A percentile compares a stretch with the other conserved stretches of the same genome.
Conservation (phyloP, 2,888 invertebrate species). For the Pterostichus madidus region DNA sequence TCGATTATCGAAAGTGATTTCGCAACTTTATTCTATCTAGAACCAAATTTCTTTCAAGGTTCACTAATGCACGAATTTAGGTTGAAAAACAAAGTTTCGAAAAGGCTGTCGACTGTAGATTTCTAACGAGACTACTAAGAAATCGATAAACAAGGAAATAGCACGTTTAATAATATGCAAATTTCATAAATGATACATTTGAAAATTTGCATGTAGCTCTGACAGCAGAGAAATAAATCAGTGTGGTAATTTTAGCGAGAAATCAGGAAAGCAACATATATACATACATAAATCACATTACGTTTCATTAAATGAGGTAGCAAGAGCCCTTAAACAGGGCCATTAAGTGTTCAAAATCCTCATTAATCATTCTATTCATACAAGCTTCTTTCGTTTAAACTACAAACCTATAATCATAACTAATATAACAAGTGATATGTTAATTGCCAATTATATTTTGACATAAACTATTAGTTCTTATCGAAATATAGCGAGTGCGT, state of each 20-base stretch:
- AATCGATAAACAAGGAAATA: conserved; percentile 1
- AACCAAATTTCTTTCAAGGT: neutral
- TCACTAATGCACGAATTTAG: neutral
- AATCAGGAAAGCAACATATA: no score
- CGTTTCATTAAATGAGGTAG: no score
- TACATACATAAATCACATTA: no score
- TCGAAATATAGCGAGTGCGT: no score
- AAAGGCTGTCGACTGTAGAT: neutral
- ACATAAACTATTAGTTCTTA: no score
- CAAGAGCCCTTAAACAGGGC: no score
- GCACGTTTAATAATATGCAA: conserved; percentile 16
- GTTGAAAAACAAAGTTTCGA: neutral
- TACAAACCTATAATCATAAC: no score
- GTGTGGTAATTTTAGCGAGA: neutral
- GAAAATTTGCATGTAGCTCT: neutral
- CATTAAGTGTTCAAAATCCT: no score
- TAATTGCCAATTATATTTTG: no score
- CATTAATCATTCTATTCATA: no score
- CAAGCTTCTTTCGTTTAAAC: no score
- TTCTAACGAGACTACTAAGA: neutral
- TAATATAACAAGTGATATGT: no score
- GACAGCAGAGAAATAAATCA: neutral
- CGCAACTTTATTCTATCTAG: neutral
- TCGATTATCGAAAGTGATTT: conserved; percentile 15
- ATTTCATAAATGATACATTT: neutral